Evolutionary conservation across 2,888 invertebrate species (phyloP), one percentile per base, ranked within the genome.

Genomic region (Orchesellides sinensis): DNA sequence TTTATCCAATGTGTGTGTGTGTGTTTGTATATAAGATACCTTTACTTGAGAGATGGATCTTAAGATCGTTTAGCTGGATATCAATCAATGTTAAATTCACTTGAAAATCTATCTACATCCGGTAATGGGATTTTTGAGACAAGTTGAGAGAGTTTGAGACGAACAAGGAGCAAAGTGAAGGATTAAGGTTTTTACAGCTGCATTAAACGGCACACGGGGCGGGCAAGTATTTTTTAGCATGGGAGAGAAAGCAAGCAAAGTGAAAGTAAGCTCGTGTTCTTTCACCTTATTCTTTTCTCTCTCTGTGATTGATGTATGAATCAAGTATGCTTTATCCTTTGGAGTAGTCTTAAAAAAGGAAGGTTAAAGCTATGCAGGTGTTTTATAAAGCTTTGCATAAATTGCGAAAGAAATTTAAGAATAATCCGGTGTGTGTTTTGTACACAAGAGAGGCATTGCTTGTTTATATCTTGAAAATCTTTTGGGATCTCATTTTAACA

Each of bases 51-150:
- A 47, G 49, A 77, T 77, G 56, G 77, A 59, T 77, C 54, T 68
- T 40, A 17, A 68, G 56, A 59, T 47, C 52, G 59, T 66, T 75
- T 68, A 77, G 29, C 61, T 19, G 25, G n/a, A 78, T 70, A 80
- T 80, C 80, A 80, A 80, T 80, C 80, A 80, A 73, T 73, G 80
- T 65, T 80, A 73, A 80, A 80, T 56, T 70, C 79, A 79, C 78
- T 78, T 79, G 79, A 79, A 79, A 79, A 70, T 69, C 78, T 78
- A 77, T 77, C 74, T 54, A 8, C 32, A 25, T 8, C 47, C 52
- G n/a, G 75, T 65, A 65, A 75, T 74, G 74, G 74, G 63, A 72
- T 72, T 45, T 45, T n/a, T n/a, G 35, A 35, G 4, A 19, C 27
- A 61, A 29, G 61, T 61, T 61, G 5, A 23, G 21, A 61, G 25